These are phyloP conservation scores for Melanchra persicariae DNA, from an alignment of 2,888 invertebrate species.

Conservation along the genomic window DNA sequence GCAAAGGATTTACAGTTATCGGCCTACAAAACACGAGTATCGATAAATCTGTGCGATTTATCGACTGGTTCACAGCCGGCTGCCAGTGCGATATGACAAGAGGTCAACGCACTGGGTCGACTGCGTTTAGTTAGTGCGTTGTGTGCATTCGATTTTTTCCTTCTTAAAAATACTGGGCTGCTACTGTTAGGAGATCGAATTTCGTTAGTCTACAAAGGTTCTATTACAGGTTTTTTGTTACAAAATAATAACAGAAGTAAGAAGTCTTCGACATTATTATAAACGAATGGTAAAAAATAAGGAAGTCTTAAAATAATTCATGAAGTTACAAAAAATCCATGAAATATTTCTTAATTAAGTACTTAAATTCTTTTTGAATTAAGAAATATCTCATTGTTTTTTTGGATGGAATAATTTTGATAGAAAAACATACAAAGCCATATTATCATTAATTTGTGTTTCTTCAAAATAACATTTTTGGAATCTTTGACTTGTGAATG, in stretches of 20 bases:
- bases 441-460: slow-evolving; percentile 4
- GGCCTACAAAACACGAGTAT: slow-evolving; percentile 65
- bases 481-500: background rate
- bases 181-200: slow-evolving; percentile 56
- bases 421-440: too few species aligned
- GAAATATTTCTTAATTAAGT: slow-evolving; percentile 14
- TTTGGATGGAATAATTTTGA: too few species aligned
- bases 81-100: slow-evolving; percentile 84
- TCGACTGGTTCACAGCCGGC: slow-evolving; percentile 68
- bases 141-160: slow-evolving; percentile 75
- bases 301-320: slow-evolving; percentile 6
- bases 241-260: too few species aligned
- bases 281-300: slow-evolving; percentile 30
- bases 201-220: slow-evolving; percentile 46
- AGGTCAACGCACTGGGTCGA: slow-evolving; percentile 77
- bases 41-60: slow-evolving; percentile 69
- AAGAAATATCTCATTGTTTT: too few species aligned
- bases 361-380: background rate
- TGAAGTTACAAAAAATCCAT: slow-evolving; percentile 14
- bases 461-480: background rate
- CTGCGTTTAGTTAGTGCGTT: slow-evolving; percentile 70
- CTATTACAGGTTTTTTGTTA: too few species aligned
- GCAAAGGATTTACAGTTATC: slow-evolving; percentile 63
- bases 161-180: slow-evolving; percentile 70
- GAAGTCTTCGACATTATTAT: background rate